phyloP scores from a whole-genome alignment of 2,888 invertebrate species.

The Pseudococcus longispinus region DNA sequence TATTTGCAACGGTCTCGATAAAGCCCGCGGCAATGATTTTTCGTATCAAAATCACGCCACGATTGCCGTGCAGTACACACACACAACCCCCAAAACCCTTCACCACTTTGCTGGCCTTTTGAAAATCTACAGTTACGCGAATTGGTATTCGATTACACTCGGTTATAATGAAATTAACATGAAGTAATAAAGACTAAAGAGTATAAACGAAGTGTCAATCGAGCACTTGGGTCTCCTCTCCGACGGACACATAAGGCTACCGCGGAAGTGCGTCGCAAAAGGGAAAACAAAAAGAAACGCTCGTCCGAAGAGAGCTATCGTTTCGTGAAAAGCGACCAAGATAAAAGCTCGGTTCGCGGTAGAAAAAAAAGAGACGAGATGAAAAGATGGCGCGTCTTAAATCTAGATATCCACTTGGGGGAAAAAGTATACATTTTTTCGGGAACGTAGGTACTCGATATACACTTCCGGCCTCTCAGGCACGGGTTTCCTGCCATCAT shows the following conservation, averaged over 20 bases:
- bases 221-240: background rate
- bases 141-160: background rate
- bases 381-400: conserved; percentile 12
- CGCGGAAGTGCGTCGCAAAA: conserved; percentile 1
- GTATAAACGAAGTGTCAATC: background rate
- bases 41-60: background rate
- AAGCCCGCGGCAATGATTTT: background rate
- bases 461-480: conserved; percentile 19
- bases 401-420: conserved; percentile 29
- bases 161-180: background rate
- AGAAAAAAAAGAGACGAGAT: background rate
- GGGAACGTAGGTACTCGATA: background rate
- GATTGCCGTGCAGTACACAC: background rate
- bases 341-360: conserved; percentile 1
- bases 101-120: background rate
- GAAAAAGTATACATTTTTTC: background rate
- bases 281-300: background rate
- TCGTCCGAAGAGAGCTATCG: background rate
- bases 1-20: background rate
- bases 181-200: too few species aligned
- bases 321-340: background rate
- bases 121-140: background rate
- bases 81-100: background rate
- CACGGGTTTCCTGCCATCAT: background rate
- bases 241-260: background rate